Conservation (phyloP, 2,888 invertebrate genomes). For the Chelonus formosanus region DNA sequence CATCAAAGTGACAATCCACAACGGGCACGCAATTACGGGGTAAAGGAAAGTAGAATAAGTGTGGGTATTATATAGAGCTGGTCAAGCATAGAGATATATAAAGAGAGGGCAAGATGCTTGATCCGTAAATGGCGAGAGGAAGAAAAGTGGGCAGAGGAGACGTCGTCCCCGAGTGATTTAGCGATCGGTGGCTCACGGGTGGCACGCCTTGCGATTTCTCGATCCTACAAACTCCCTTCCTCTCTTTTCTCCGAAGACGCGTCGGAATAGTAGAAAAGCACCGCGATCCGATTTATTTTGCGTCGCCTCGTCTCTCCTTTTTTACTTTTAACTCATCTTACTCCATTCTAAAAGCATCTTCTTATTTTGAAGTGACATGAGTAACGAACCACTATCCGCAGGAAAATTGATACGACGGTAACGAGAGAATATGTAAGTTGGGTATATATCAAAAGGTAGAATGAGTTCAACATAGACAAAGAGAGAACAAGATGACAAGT, state of each 20-base stretch:
- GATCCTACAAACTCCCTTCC: constrained; percentile 15
- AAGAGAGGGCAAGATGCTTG: constrained; percentile 32
- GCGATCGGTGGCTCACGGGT: constrained; percentile 32
- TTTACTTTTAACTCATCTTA: not conserved
- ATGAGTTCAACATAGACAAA: not conserved
- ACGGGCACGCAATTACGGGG: constrained; percentile 16
- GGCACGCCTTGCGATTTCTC: constrained; percentile 28
- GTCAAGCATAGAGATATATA: constrained; percentile 23
- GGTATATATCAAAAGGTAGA: not conserved
- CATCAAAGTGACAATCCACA: constrained; percentile 27
- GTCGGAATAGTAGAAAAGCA: constrained; percentile 19
- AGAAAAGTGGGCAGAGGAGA: constrained; percentile 34
- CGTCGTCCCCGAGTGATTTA: constrained; percentile 35
- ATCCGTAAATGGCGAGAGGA: constrained; percentile 33
- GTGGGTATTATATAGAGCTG: constrained; percentile 34
- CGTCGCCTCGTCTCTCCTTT: constrained; percentile 9
- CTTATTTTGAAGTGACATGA: constrained; percentile 27
- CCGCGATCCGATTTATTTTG: constrained; percentile 29
- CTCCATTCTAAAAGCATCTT: not conserved
- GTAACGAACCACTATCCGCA: constrained; percentile 28
- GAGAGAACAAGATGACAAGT: not conserved
- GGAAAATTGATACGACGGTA: constrained; percentile 31
- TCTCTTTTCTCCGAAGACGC: constrained; percentile 15
- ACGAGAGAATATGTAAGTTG: constrained; percentile 12
- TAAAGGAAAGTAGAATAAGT: constrained; percentile 29